Conservation (phyloP, 2,888 invertebrate genomes). For the Dryomyza anilis region DNA sequence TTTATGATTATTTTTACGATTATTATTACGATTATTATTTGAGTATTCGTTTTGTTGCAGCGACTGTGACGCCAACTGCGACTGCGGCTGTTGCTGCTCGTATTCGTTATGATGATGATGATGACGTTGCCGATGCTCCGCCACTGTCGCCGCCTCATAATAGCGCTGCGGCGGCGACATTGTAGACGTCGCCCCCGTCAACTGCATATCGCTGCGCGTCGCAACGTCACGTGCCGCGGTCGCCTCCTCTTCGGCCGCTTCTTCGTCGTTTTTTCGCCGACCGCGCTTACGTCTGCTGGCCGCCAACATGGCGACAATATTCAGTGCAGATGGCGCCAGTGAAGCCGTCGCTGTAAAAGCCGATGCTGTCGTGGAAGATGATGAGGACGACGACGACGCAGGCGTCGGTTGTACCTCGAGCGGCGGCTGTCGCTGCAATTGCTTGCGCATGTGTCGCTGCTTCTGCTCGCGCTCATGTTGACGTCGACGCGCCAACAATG, state of each 20-base stretch:
- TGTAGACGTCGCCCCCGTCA: slow-evolving; percentile 37
- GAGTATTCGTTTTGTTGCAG: slow-evolving; percentile 54
- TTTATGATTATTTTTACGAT: slow-evolving; percentile 20
- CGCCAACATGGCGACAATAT: slow-evolving; percentile 54
- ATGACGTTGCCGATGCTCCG: slow-evolving; percentile 27
- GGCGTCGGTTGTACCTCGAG: slow-evolving; percentile 38
- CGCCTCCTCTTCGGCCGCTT: slow-evolving; percentile 8
- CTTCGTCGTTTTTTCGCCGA: slow-evolving; percentile 49
- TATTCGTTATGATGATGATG: slow-evolving; percentile 33
- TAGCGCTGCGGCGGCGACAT: slow-evolving; percentile 2
- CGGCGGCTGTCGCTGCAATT: slow-evolving; percentile 39
- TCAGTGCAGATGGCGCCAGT: slow-evolving; percentile 50
- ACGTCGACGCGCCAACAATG: slow-evolving; percentile 39
- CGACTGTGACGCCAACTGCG: slow-evolving; percentile 33
- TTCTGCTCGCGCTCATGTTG: slow-evolving; percentile 45
- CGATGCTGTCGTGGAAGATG: slow-evolving; percentile 48
- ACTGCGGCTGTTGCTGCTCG: slow-evolving; percentile 30
- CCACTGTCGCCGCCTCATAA: not conserved
- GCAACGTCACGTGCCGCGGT: too few relatives aligned
- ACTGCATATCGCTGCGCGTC: slow-evolving; percentile 45
- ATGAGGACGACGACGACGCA: slow-evolving; percentile 37
- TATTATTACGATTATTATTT: slow-evolving; percentile 47
- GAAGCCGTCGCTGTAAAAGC: slow-evolving; percentile 52
- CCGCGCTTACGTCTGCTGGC: slow-evolving; percentile 55
- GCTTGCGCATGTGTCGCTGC: slow-evolving; percentile 41